Evolutionary conservation across 2,888 invertebrate species (phyloP).

Genomic region (Brachyptera risi): DNA sequence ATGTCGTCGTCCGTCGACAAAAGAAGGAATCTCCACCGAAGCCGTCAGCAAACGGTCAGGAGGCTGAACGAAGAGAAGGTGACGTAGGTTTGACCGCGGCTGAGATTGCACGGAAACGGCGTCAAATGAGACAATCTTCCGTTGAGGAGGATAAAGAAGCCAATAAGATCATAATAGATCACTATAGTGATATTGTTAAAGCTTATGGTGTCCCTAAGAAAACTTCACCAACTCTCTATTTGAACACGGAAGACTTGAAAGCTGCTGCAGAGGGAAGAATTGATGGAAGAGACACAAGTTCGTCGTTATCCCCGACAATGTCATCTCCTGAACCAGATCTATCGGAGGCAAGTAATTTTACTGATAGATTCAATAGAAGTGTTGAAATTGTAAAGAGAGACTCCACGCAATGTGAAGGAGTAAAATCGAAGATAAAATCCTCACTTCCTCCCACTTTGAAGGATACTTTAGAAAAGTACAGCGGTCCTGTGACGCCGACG

Average conservation of each 20-base stretch:
- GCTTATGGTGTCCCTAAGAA: conserved; percentile 62
- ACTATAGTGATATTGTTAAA: conserved; percentile 74
- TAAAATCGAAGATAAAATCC: neutral
- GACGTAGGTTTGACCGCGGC: conserved; percentile 40
- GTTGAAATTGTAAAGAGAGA: too few species aligned
- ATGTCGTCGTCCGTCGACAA: neutral
- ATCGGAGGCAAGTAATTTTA: too few species aligned
- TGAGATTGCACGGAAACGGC: conserved; percentile 42
- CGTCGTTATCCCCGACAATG: neutral
- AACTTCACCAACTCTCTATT: conserved; percentile 50
- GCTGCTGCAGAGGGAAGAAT: conserved; percentile 47
- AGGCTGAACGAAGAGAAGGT: conserved; percentile 23
- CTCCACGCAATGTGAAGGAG: too few species aligned
- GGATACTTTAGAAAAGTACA: neutral
- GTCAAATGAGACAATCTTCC: conserved; percentile 40
- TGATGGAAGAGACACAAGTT: neutral
- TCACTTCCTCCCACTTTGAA: neutral
- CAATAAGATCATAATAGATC: conserved; percentile 67
- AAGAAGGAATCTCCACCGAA: conserved; percentile 36
- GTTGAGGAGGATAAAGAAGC: conserved; percentile 53
- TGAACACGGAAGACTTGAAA: conserved; percentile 60
- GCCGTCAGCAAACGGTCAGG: conserved; percentile 26
- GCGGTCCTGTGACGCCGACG: neutral
- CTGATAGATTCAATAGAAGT: too few species aligned
- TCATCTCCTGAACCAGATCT: neutral